A percentile compares a stretch with the other conserved stretches of the same genome.
Evolutionary conservation across 1,140 invertebrate species (phyloP).

Genomic region (Streblospio benedicti): DNA sequence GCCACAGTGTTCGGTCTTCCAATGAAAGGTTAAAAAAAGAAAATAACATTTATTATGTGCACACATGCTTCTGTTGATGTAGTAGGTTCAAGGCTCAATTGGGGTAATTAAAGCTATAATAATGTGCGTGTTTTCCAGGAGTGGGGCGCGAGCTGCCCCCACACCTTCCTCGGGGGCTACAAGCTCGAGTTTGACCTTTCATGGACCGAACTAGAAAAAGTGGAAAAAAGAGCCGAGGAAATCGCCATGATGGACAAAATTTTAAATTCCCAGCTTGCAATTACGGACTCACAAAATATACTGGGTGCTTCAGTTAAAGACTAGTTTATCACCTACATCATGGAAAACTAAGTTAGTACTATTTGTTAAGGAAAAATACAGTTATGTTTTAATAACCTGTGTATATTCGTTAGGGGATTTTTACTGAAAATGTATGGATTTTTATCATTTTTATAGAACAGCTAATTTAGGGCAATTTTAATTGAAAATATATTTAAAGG

Average conservation of each 20-base stretch:
- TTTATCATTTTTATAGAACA: too few species aligned
- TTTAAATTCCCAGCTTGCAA: conserved; percentile 30
- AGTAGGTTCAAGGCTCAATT: too few species aligned
- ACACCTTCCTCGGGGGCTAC: conserved; percentile 58
- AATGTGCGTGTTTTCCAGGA: conserved; percentile 49
- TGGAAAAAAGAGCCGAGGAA: conserved; percentile 30
- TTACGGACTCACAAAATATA: conserved; percentile 26
- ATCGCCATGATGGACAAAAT: conserved; percentile 38
- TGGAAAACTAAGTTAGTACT: too few species aligned
- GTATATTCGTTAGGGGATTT: too few species aligned
- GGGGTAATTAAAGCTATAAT: not conserved
- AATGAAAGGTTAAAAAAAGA: not conserved
- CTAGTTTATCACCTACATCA: too few species aligned
- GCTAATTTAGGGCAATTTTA: too few species aligned
- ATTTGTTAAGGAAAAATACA: too few species aligned
- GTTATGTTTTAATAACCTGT: too few species aligned
- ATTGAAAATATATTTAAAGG: too few species aligned
- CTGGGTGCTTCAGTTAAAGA: too few species aligned
- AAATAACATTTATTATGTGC: not conserved
- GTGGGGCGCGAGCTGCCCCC: conserved; percentile 55
- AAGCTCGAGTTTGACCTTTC: conserved; percentile 60
- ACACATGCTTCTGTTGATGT: not conserved
- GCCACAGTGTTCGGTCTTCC: too few species aligned
- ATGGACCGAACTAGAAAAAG: conserved; percentile 54
- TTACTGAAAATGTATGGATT: too few species aligned